These are phyloP conservation scores for Cinclus mexicanus DNA, from an alignment of 2,113 vertebrate species.

Conservation along the genomic window DNA sequence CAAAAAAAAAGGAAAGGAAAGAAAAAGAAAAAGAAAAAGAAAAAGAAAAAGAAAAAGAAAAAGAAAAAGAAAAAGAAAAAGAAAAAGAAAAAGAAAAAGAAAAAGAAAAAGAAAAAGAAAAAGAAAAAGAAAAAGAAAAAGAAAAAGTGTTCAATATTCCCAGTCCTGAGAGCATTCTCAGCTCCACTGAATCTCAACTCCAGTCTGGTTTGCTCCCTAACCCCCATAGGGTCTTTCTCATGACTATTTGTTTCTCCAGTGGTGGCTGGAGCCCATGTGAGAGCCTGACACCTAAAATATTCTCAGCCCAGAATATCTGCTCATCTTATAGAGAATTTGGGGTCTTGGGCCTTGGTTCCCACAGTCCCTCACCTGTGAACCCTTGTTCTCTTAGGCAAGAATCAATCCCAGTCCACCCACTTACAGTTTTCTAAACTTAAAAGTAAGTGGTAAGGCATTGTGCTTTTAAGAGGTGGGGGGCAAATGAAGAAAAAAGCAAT, in stretches of 20 bases:
- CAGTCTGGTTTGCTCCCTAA: neutral
- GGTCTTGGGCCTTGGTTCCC: neutral
- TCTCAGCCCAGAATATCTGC: neutral
- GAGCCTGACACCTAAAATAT: neutral
- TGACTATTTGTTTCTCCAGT: neutral
- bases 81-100: too few relatives aligned
- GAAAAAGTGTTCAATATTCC: neutral
- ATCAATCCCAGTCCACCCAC: neutral
- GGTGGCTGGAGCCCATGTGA: neutral
- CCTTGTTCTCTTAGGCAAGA: neutral
- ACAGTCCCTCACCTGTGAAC: neutral
- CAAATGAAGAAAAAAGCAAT: constrained; percentile 41
- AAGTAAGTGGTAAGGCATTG: neutral
- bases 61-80: neutral
- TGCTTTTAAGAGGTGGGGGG: constrained; percentile 18
- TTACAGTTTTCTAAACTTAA: constrained; percentile 2
- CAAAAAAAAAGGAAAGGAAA: neutral
- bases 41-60: too few relatives aligned
- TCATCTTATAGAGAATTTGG: neutral
- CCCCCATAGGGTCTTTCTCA: neutral
- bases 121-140: rapidly evolving
- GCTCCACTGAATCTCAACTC: neutral
- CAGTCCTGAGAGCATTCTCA: neutral
- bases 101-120: neutral
- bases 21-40: too few relatives aligned